phyloP scores from a whole-genome alignment of 1,140 invertebrate genomes.

The Pseudachorutes palmiensis region DNA sequence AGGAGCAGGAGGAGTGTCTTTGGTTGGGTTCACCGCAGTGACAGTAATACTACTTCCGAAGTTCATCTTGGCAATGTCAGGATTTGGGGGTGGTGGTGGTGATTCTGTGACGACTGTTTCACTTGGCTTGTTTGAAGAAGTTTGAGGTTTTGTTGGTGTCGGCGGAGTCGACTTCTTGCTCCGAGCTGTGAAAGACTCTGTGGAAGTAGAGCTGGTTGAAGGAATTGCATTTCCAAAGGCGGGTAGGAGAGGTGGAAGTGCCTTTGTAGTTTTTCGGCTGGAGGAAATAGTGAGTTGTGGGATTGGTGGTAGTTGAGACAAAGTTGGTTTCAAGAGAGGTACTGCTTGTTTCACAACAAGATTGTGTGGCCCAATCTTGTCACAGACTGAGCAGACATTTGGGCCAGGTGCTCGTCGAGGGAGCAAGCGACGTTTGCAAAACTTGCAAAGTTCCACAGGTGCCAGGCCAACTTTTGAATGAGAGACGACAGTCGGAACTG shows the following conservation, averaged over 20 bases:
- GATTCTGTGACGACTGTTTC: background rate
- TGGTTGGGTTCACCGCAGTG: background rate
- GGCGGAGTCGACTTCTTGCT: no score
- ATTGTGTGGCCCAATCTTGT: background rate
- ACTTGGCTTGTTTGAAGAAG: background rate
- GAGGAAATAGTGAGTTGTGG: background rate
- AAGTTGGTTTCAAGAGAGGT: background rate
- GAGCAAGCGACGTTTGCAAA: background rate
- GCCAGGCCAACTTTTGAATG: background rate
- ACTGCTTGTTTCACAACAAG: background rate
- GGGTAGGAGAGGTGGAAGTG: background rate
- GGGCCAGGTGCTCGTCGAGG: background rate
- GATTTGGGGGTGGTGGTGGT: background rate
- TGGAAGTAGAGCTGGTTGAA: no score
- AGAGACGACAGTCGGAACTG: background rate
- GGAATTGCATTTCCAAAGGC: background rate
- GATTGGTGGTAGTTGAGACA: background rate
- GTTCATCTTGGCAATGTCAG: background rate
- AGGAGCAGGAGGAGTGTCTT: background rate
- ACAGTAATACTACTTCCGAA: conserved; percentile 14
- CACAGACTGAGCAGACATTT: background rate
- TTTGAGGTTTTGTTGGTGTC: no score
- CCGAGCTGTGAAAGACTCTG: background rate
- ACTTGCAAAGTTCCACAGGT: background rate
- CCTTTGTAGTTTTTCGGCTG: background rate